Evolutionary conservation across 2,888 invertebrate species (phyloP).

Genomic region (Phengaris alcon): DNA sequence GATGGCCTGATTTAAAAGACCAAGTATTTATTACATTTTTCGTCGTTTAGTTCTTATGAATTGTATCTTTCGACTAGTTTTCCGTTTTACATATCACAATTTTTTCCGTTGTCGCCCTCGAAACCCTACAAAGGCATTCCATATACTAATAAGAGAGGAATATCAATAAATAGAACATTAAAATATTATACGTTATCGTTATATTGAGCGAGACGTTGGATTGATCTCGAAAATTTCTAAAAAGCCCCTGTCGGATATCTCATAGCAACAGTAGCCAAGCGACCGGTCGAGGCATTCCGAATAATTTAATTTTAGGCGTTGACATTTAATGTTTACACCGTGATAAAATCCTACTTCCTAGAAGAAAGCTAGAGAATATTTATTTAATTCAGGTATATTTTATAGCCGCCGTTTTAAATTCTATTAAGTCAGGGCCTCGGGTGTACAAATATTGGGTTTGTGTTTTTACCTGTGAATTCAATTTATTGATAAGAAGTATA

Average conservation of each 20-base stretch:
- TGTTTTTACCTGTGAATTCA: background rate
- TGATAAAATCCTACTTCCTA: background rate
- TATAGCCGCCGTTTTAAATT: background rate
- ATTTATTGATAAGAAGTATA: background rate
- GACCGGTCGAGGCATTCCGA: conserved; percentile 31
- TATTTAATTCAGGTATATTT: background rate
- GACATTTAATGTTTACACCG: background rate
- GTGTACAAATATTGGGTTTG: background rate
- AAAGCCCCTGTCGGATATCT: conserved; percentile 36
- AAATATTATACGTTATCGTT: background rate
- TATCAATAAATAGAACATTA: background rate
- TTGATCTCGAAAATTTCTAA: background rate
- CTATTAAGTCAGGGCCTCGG: background rate
- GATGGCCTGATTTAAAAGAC: background rate
- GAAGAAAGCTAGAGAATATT: no score
- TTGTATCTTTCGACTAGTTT: background rate
- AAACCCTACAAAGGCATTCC: conserved; percentile 2
- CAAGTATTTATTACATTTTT: no score
- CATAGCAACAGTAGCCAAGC: conserved; percentile 49
- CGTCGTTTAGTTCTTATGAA: no score
- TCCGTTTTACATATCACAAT: background rate
- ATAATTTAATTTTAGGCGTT: conserved; percentile 22
- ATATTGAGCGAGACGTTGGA: background rate
- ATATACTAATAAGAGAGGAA: background rate
- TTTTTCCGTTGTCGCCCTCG: background rate